phyloP scores from a whole-genome alignment of 2,797 vertebrate species.

The Acipenser oxyrinchus region DNA sequence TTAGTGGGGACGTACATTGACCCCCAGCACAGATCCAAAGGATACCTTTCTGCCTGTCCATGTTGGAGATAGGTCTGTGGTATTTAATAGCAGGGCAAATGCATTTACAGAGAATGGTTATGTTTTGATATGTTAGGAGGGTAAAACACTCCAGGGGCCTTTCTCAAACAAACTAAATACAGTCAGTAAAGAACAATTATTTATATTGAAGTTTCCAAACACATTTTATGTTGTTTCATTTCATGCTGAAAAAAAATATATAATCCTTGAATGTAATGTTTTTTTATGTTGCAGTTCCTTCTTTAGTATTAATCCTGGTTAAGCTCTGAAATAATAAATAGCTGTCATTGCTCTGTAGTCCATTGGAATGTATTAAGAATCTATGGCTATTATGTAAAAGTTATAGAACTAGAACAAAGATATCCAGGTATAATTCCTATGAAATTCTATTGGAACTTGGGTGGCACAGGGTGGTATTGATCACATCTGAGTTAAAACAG shows the following conservation, averaged over 20 bases:
- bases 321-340: too few relatives aligned
- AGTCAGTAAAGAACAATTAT: background rate
- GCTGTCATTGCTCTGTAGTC: too few relatives aligned
- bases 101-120: conserved; percentile 15
- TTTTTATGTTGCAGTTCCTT: too few relatives aligned
- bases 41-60: background rate
- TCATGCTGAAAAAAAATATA: too few relatives aligned
- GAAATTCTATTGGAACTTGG: too few relatives aligned
- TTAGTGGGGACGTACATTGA: conserved; percentile 31
- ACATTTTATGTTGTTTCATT: background rate
- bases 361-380: too few relatives aligned
- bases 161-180: conserved; percentile 22
- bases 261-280: too few relatives aligned
- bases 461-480: background rate
- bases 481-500: background rate
- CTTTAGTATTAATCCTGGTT: too few relatives aligned
- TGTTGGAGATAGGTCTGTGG: conserved; percentile 17
- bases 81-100: conserved; percentile 11
- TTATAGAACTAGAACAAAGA: too few relatives aligned
- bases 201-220: conserved; percentile 14
- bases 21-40: conserved; percentile 22
- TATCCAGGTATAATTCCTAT: too few relatives aligned
- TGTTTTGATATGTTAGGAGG: too few relatives aligned
- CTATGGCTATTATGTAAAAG: too few relatives aligned
- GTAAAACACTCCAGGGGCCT: background rate